Evolutionary conservation across 2,888 invertebrate genomes (phyloP).

Genomic region (Callyntrura sp.): DNA sequence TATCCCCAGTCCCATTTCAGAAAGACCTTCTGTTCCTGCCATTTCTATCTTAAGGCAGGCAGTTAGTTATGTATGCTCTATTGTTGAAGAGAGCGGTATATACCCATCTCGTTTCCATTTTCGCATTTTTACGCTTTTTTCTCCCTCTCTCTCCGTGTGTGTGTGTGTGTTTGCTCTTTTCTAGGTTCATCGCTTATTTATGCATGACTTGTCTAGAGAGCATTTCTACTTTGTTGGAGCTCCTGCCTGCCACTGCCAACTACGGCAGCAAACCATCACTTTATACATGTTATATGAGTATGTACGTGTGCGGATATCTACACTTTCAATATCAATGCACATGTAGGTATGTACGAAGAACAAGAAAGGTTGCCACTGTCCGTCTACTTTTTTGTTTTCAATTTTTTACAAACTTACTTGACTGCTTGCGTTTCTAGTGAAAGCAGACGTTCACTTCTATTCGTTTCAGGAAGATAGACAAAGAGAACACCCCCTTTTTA

Average conservation of each 20-base stretch:
- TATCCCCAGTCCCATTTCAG: not conserved
- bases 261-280: conserved; percentile 44
- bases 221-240: conserved; percentile 19
- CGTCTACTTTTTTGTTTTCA: not conserved
- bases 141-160: not conserved
- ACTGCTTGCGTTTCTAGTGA: too few relatives aligned
- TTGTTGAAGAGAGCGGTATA: too few relatives aligned
- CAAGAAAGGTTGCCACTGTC: not conserved
- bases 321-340: too few relatives aligned
- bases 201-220: conserved; percentile 72
- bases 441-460: too few relatives aligned
- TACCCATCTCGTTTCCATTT: too few relatives aligned
- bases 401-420: too few relatives aligned
- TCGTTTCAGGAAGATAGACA: too few relatives aligned
- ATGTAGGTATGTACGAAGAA: too few relatives aligned
- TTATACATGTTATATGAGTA: too few relatives aligned
- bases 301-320: not conserved
- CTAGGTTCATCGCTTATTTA: conserved; percentile 71
- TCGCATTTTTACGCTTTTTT: not conserved
- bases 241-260: conserved; percentile 5
- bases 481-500: too few relatives aligned
- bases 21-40: not conserved
- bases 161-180: not conserved
- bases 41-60: not conserved
- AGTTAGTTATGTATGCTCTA: not conserved